These are phyloP conservation scores for Todiramphus chloris DNA, from an alignment of 2,113 vertebrate species.

Conservation along the genomic window DNA sequence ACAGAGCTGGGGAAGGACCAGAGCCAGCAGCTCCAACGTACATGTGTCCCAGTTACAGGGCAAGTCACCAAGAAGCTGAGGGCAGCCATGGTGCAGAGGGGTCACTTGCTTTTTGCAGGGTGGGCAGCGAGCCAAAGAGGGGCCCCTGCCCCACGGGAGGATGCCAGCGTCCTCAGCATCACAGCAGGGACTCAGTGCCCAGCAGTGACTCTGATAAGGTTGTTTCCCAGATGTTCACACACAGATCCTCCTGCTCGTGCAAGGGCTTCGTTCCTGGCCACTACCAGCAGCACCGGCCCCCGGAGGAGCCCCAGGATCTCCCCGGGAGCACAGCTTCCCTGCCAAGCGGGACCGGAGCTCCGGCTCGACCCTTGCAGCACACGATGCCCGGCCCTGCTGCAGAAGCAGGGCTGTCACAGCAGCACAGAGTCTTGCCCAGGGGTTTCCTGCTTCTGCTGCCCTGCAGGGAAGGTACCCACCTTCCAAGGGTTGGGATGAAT, in stretches of 20 bases:
- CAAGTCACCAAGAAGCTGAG: background rate
- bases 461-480: constrained; percentile 63
- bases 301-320: accelerated
- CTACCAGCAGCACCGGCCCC: background rate
- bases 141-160: background rate
- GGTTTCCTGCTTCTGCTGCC: background rate
- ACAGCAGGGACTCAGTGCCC: background rate
- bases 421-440: background rate
- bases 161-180: constrained; percentile 1
- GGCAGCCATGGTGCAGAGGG: background rate
- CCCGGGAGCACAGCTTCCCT: background rate
- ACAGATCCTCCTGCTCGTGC: background rate
- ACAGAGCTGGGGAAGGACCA: background rate
- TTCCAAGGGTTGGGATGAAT: constrained; percentile 50
- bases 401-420: background rate
- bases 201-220: background rate
- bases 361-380: background rate
- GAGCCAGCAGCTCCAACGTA: background rate
- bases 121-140: background rate
- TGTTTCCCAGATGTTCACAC: background rate
- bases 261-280: background rate
- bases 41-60: background rate
- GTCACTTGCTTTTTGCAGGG: background rate
- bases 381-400: background rate
- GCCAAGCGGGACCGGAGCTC: background rate